Evolutionary conservation across 2,113 vertebrate genomes (phyloP), one percentile per base, ranked within the genome.

Genomic region (Centropristis striata): DNA sequence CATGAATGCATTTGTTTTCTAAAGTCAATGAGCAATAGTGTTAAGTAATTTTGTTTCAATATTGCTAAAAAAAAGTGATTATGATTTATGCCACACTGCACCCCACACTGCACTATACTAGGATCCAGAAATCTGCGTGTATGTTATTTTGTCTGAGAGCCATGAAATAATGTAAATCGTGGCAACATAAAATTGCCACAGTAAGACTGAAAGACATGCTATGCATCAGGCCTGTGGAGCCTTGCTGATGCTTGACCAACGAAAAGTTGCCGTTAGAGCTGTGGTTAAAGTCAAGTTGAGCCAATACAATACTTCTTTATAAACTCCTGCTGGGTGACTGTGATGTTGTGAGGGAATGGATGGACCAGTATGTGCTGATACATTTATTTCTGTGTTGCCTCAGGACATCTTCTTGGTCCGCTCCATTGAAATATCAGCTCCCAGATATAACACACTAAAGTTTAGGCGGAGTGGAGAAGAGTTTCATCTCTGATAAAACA

Each of bases 271-370:
- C 58, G 23, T 16, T 20, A 27, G 49, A 53, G 59, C 20, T 51
- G 44, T 18, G 16, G 27, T 27, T 49, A 36, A 9, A 46, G 41
- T 4, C 16, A 1, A 23, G 15, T 42, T 75, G 46, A 47, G 46
- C 42, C 28, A 76, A 65, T 53, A 25, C 50, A 61, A 83, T n/a
- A 73, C 37, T 27, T 51, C 39, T 66, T 2, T 20, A 32, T 20
- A 27, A 54, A 47, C 60, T 46, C 15, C 37, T 15, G 5, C 10
- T 51, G 27, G 20, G 46, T 58, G 23, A n/a, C n/a, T 27, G 64
- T 11, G 41, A 73, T 63, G 18, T 4, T 50, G 32, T 32, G 20
- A 47, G 58, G 27, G 18, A 44, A 28, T 1, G 1, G 42, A 41
- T 36, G 25, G 42, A 7, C 55, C 41, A 9, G 47, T 47, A 41